Percentiles rank a stretch among this genome's conserved stretches.
Conservation (phyloP, 2,888 invertebrate species). For the Anarsia innoxiella region DNA sequence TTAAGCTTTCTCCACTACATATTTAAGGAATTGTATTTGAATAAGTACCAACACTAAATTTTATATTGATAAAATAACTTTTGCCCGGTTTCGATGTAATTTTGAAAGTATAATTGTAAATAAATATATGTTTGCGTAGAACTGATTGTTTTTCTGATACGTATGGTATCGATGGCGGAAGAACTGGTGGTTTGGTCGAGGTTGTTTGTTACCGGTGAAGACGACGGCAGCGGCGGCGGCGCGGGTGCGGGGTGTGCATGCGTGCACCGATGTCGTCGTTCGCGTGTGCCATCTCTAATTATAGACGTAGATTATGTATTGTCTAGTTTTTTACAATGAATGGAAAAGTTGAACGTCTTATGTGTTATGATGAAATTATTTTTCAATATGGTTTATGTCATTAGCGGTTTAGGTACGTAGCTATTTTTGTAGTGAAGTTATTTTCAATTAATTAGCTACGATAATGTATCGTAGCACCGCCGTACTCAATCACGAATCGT, state of each 20-base stretch:
- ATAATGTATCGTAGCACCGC: no score
- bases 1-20: no score
- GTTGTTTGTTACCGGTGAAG: no score
- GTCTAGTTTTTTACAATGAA: constrained; percentile 55
- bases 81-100: no score
- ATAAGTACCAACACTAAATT: no score
- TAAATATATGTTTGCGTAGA: no score
- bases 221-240: not conserved
- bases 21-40: no score
- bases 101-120: constrained; percentile 23
- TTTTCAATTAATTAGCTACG: constrained; percentile 7
- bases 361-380: constrained; percentile 46
- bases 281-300: constrained; percentile 50
- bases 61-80: no score
- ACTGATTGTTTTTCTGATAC: constrained; percentile 26
- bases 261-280: constrained; percentile 25
- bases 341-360: constrained; percentile 62
- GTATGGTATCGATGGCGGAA: not conserved
- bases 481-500: constrained; percentile 12
- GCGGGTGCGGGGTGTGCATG: constrained; percentile 9
- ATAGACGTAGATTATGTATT: constrained; percentile 49
- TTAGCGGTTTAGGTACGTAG: constrained; percentile 20
- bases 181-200: no score
- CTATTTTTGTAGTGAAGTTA: constrained; percentile 12
- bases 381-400: constrained; percentile 32